These are phyloP conservation scores for Cetoscarus ocellatus DNA, from an alignment of 2,797 vertebrate genomes.

Conservation along the genomic window DNA sequence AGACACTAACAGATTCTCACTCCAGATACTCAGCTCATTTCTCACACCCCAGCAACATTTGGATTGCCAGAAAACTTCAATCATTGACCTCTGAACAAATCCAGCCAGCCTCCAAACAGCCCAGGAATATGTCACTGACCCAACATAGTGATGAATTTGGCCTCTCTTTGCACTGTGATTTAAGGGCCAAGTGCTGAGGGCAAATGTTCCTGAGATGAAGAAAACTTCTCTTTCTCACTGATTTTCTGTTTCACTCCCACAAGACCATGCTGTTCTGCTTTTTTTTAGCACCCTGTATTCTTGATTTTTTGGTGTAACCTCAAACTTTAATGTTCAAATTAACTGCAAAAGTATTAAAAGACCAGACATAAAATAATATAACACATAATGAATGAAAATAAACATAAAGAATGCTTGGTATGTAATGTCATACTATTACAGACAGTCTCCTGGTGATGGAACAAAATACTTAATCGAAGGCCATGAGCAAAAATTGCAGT, in stretches of 20 bases:
- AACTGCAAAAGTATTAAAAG: too few species aligned
- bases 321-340: background rate
- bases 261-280: background rate
- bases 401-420: background rate
- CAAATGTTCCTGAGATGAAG: conserved; percentile 4
- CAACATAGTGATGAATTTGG: conserved; percentile 18
- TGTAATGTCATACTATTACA: too few species aligned
- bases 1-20: background rate
- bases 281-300: background rate
- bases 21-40: conserved; percentile 10
- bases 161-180: conserved; percentile 12
- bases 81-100: conserved; percentile 22
- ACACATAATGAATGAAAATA: background rate
- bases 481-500: too few species aligned
- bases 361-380: background rate
- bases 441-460: too few species aligned
- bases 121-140: conserved; percentile 23
- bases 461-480: too few species aligned
- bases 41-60: conserved; percentile 16
- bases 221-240: background rate
- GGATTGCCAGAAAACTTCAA: conserved; percentile 20
- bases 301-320: background rate
- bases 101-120: conserved; percentile 4
- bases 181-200: conserved; percentile 8
- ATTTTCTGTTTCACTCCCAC: background rate